Evolutionary conservation across 1,140 invertebrate genomes (phyloP).

Genomic region (Scaptomyza pallida): DNA sequence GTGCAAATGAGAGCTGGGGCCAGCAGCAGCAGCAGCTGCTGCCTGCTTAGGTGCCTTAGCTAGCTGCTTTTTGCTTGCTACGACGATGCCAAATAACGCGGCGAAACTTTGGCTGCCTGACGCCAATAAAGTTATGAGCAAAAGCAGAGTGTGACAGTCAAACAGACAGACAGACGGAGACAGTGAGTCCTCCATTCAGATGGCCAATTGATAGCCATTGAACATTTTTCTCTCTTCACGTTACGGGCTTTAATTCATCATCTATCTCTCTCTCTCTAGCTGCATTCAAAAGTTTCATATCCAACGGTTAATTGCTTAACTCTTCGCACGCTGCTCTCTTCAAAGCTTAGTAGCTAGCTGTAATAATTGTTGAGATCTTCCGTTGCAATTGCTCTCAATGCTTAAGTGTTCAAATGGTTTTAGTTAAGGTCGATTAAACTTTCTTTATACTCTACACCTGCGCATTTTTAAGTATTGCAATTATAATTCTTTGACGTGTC

Average conservation of each 20-base stretch:
- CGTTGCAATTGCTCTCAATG: not conserved
- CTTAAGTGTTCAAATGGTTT: not conserved
- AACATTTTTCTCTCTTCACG: not conserved
- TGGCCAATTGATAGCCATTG: conserved; percentile 39
- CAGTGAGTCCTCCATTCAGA: conserved; percentile 30
- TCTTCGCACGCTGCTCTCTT: not conserved
- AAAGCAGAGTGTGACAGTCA: conserved; percentile 26
- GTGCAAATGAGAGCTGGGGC: conserved; percentile 34
- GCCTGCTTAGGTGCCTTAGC: conserved; percentile 56
- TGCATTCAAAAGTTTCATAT: not conserved
- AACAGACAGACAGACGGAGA: too few relatives aligned
- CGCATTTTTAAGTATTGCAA: not conserved
- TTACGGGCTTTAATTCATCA: too few relatives aligned
- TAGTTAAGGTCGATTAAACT: too few relatives aligned
- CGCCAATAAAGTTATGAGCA: conserved; percentile 67
- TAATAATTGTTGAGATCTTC: not conserved
- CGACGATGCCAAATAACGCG: conserved; percentile 64
- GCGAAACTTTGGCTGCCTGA: conserved; percentile 60
- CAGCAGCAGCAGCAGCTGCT: conserved; percentile 42
- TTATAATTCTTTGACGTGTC: not conserved
- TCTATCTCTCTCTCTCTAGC: not conserved
- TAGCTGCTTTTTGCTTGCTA: conserved; percentile 22
- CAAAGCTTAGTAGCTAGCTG: not conserved
- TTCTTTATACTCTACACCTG: too few relatives aligned
- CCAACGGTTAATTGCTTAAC: not conserved